These are phyloP conservation scores for Phataginus tricuspis DNA, from an alignment of 2,797 vertebrate genomes.

Conservation along the genomic window DNA sequence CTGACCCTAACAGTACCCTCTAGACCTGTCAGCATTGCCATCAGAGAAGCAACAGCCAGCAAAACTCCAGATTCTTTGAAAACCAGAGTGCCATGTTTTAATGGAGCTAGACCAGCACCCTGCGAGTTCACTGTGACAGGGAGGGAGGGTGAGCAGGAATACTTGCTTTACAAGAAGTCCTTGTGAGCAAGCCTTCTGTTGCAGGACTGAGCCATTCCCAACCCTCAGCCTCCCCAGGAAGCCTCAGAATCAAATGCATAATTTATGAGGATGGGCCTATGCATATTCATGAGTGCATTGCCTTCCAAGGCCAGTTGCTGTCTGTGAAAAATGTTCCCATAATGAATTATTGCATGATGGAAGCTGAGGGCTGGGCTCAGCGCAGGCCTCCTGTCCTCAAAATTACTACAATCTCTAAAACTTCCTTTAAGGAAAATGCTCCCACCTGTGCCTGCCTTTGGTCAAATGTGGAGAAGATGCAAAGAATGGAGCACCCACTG, in stretches of 20 bases:
- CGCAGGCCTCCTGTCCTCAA: neutral
- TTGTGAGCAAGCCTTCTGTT: conserved; percentile 33
- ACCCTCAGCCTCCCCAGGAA: conserved; percentile 69
- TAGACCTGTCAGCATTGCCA: fast-evolving
- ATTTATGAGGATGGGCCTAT: conserved; percentile 70
- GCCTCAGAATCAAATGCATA: conserved; percentile 68
- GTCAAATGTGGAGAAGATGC: conserved; percentile 16
- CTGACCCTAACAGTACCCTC: neutral
- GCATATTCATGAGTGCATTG: conserved; percentile 72
- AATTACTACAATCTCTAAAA: neutral
- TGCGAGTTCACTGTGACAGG: neutral
- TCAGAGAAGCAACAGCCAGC: neutral
- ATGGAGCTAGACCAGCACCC: neutral
- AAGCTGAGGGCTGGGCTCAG: neutral
- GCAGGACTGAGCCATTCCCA: neutral
- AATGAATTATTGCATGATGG: conserved; percentile 8
- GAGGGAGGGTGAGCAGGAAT: neutral
- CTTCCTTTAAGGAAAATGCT: conserved; percentile 43
- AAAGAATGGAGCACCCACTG: neutral
- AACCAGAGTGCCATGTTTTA: neutral
- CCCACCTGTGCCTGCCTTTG: neutral
- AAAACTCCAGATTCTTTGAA: neutral
- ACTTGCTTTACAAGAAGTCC: neutral
- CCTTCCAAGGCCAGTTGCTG: conserved; percentile 61
- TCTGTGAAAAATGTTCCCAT: conserved; percentile 40